Percentiles rank a stretch among this genome's conserved stretches.
These are phyloP conservation scores for Drosophila vallismaia DNA, from an alignment of 2,888 invertebrate genomes.

Conservation along the genomic window DNA sequence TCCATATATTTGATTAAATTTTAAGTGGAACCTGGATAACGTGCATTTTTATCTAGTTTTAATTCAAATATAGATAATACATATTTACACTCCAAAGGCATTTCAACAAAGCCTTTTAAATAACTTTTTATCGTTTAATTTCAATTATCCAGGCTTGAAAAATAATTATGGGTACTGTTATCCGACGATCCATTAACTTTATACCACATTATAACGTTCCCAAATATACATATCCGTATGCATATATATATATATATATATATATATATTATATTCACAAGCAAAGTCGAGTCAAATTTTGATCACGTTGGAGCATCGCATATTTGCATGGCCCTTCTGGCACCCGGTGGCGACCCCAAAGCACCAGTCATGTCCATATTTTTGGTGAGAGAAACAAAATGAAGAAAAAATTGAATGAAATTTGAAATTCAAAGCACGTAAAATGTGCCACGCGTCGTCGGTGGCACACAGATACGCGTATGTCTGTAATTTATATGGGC, in stretches of 20 bases:
- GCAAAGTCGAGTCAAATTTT: slow-evolving; percentile 18
- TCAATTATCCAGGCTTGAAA: slow-evolving; percentile 22
- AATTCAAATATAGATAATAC: not conserved
- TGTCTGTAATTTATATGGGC: slow-evolving; percentile 70
- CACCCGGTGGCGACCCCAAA: slow-evolving; percentile 8
- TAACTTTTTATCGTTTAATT: slow-evolving; percentile 4
- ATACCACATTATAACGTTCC: slow-evolving; percentile 10
- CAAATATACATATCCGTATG: slow-evolving; percentile 16
- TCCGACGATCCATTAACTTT: slow-evolving; percentile 33
- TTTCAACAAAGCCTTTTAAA: slow-evolving; percentile 4
- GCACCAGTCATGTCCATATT: slow-evolving; percentile 32
- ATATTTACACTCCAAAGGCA: not conserved
- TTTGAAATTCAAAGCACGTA: slow-evolving; percentile 63
- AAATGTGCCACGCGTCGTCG: slow-evolving; percentile 47
- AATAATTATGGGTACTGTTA: slow-evolving; percentile 11
- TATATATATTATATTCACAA: too few relatives aligned
- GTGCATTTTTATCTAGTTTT: too few relatives aligned
- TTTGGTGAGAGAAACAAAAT: slow-evolving; percentile 19
- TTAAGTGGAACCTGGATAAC: too few relatives aligned
- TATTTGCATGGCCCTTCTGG: slow-evolving; percentile 15
- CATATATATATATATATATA: too few relatives aligned
- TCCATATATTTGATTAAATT: too few relatives aligned
- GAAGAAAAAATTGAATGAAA: slow-evolving; percentile 36
- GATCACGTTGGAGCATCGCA: slow-evolving; percentile 21
- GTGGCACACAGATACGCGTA: slow-evolving; percentile 41